A percentile compares a stretch with the other conserved stretches of the same genome.
These are phyloP conservation scores for Melanotus villosus DNA, from an alignment of 2,888 invertebrate genomes.

Conservation along the genomic window DNA sequence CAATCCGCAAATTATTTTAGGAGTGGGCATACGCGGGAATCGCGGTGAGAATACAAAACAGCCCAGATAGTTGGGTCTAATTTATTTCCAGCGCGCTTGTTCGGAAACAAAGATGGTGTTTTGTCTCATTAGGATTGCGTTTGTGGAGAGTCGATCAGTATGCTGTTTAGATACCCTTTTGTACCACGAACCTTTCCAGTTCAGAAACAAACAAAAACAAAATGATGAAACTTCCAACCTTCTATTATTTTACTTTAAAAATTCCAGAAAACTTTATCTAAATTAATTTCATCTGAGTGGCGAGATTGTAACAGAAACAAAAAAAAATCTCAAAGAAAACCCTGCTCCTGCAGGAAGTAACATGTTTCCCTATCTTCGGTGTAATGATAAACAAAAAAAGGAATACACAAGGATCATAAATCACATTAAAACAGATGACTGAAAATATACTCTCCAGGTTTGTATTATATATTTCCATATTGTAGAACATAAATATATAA, in stretches of 20 bases:
- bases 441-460: slow-evolving; percentile 50
- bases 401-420: slow-evolving; percentile 22
- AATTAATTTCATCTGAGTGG: no score
- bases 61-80: slow-evolving; percentile 53
- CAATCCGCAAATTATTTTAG: slow-evolving; percentile 62
- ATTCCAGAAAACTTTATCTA: no score
- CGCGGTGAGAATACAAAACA: slow-evolving; percentile 56
- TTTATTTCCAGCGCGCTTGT: slow-evolving; percentile 55
- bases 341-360: neutral
- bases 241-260: neutral
- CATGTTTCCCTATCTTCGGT: neutral
- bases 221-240: neutral
- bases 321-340: no score
- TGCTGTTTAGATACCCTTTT: slow-evolving; percentile 38
- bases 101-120: slow-evolving; percentile 56
- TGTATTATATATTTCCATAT: slow-evolving; percentile 66
- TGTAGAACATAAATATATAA: slow-evolving; percentile 67
- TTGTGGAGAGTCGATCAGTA: slow-evolving; percentile 42
- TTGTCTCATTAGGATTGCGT: slow-evolving; percentile 55
- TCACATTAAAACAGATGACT: slow-evolving; percentile 54
- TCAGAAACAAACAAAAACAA: neutral
- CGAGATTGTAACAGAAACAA: no score
- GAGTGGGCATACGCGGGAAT: slow-evolving; percentile 56
- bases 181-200: slow-evolving; percentile 23
- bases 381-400: slow-evolving; percentile 27